Evolutionary conservation across 2,888 invertebrate genomes (phyloP).

Genomic region (Gastracanthus pulcherrimus): DNA sequence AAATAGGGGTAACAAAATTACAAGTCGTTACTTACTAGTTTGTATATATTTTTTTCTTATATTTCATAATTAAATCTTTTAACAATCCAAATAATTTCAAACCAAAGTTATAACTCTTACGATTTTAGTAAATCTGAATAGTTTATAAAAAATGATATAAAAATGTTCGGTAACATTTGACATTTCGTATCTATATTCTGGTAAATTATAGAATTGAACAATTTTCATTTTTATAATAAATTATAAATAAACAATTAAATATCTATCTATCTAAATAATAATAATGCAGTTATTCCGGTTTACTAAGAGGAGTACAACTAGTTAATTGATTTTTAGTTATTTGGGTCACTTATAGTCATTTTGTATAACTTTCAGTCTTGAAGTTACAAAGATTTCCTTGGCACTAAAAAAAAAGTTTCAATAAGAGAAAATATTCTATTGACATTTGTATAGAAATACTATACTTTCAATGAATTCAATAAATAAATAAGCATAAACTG

Average conservation of each 20-base stretch:
- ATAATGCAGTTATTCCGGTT: background rate
- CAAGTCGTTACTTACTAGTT: no score
- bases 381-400: background rate
- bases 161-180: no score
- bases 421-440: background rate
- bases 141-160: background rate
- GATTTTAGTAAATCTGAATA: constrained; percentile 12
- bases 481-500: constrained; percentile 3
- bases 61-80: background rate
- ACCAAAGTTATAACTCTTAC: background rate
- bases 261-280: background rate
- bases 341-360: background rate
- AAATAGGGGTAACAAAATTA: no score
- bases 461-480: background rate
- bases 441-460: no score
- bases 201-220: background rate
- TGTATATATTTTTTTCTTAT: no score
- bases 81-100: background rate
- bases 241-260: no score
- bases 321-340: background rate
- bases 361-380: no score
- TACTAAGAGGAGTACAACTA: background rate
- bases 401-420: background rate
- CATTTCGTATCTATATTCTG: background rate
- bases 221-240: background rate